Base-by-base conservation (phyloP, 2,888 invertebrate genomes). In the Luperina testacea region DNA sequence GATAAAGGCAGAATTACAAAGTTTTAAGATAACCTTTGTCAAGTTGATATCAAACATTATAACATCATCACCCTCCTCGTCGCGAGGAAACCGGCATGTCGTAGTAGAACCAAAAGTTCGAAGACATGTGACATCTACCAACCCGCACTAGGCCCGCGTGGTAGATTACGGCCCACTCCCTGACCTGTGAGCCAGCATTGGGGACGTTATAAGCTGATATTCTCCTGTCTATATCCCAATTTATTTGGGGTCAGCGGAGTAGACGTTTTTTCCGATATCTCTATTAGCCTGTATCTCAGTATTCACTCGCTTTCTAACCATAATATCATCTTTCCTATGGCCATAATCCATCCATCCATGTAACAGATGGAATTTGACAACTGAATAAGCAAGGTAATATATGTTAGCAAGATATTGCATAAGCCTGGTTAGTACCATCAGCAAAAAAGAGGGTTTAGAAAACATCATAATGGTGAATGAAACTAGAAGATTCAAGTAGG, bases 1-100 rank as follows among this genome's bases (percentile, higher is more conserved):
- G 8, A 77, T 82, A 13, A 17, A 11, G n/a, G 15, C 15, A 64
- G n/a, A 32, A 48, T 59, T 20, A 8, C 38, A 3, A 77, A 78
- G n/a, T 6, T 38, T n/a, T 13, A 32, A 63, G 11, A 63, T 57
- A 42, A 45, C 3, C n/a, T 24, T 53, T 63, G 27, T 51, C 17
- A 17, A 8, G 24, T 27, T 61, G 51, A 51, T 42, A 15, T 27
- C 13, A 51, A 51, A 27, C 13, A 17, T 61, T 61, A 61, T 27
- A 61, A 27, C 27, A 61, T 17, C 15, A 15, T 15, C 15, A 27
- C 15, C 27, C 6, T n/a, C 11, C 53, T 57, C 3, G 24, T n/a
- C 24, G 11, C n/a, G 57, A 57, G 1, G 57, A 57, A 24, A 11
- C 57, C 3, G n/a, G 57, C n/a, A 59, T 11, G 24, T n/a, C 24